Base-by-base conservation (phyloP, 2,797 vertebrate species). In the Anguilla megastoma region DNA sequence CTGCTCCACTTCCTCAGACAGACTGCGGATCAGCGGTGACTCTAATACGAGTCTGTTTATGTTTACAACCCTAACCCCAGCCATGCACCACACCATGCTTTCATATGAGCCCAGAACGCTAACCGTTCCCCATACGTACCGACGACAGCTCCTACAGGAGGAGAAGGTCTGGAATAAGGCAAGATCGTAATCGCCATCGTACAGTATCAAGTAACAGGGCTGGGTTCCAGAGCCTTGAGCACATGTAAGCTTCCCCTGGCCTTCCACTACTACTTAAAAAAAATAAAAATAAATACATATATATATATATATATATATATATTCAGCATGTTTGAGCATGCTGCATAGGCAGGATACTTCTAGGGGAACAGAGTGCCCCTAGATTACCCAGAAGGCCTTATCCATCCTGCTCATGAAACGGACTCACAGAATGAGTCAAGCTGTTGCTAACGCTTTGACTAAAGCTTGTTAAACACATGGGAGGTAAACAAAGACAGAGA, bases 371-470 rank as follows among this genome's bases (percentile, higher is more conserved):
- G 79, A 63, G 27, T 12, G 24, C 79, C 56, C 79, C 16, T 66
- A 48, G 14, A 83, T 83, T 83, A 82, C 87, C 76, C 79, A 87
- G 79, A 52, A 87, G 86, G 82, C 80, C 45, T 33, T 52, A 33
- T 69, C 80, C 66, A 24, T 60, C 86, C 27, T 45, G 60, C 86
- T 87, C 52, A 87, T 48, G 8, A 80, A 27, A 2, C 60, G 14
- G 79, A n/a, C 86, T 83, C n/a, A 52, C 79, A 30, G 82, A 27
- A 69, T 14, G 36, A 87, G 48, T 84, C 60, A 21, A 84, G 14
- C 27, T 41, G 33, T 14, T 6, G 79, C n/a, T 52, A 87, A 84
- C 60, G 27, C 50, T 41, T 5, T 9, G 60, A 79, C 76, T 16
- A 14, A 63, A 48, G 58, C 79, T 87, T 45, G 66, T 87, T 87